Conservation (phyloP, 2,797 vertebrate species). For the Denticeps clupeoides region DNA sequence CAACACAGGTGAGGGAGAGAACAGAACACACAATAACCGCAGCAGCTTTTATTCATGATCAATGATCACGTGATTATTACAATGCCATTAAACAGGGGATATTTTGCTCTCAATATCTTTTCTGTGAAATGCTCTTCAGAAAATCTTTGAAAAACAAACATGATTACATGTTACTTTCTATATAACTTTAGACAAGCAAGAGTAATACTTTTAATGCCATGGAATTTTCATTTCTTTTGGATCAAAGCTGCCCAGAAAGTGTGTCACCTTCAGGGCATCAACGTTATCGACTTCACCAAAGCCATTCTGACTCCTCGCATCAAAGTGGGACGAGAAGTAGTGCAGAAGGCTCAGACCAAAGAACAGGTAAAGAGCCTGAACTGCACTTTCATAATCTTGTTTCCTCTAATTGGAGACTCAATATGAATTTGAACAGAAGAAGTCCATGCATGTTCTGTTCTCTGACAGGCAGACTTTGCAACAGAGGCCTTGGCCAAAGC, state of each 20-base stretch:
- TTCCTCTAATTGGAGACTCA: no score
- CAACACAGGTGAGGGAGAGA: constrained; percentile 68
- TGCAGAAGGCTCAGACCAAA: constrained; percentile 97
- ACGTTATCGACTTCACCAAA: constrained; percentile 89
- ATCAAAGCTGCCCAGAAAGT: constrained; percentile 85
- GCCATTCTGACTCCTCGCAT: constrained; percentile 87
- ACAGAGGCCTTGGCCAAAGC: constrained; percentile 90
- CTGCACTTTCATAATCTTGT: no score
- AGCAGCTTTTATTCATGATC: no score
- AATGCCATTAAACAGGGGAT: no score
- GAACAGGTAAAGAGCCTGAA: constrained; percentile 68
- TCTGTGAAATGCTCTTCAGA: no score
- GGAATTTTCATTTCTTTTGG: background rate
- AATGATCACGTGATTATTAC: no score
- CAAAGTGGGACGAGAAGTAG: constrained; percentile 90
- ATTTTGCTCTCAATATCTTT: no score
- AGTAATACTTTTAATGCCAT: no score
- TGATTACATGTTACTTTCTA: no score
- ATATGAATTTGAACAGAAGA: no score
- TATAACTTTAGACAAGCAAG: no score
- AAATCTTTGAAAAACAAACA: no score
- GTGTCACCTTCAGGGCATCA: constrained; percentile 88
- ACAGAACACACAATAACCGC: background rate
- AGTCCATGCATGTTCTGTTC: background rate
- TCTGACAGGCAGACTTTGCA: constrained; percentile 79